phyloP scores from a whole-genome alignment of 2,888 invertebrate species.

The Ellobium chinense region DNA sequence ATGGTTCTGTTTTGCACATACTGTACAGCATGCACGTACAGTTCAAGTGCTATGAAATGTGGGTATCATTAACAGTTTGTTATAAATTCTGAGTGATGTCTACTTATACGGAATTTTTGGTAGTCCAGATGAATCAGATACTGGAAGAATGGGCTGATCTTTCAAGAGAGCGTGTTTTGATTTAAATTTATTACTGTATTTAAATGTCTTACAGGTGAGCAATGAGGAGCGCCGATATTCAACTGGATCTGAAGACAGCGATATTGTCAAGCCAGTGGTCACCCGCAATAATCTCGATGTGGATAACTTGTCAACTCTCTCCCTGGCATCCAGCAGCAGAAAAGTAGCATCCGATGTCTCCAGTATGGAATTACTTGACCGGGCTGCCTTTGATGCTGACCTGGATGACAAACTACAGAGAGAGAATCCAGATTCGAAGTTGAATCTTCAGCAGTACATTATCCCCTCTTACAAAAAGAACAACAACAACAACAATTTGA shows the following conservation, averaged over 20 bases:
- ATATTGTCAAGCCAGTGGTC: neutral
- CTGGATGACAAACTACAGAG: constrained; percentile 11
- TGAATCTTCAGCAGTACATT: constrained; percentile 35
- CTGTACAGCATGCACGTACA: no score
- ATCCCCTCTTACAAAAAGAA: constrained; percentile 17
- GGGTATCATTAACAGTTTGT: no score
- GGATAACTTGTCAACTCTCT: constrained; percentile 64
- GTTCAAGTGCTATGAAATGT: no score
- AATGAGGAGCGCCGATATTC: constrained; percentile 63
- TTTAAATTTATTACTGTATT: neutral
- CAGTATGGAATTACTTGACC: constrained; percentile 29
- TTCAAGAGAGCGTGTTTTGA: no score
- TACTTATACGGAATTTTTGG: no score
- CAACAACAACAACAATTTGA: constrained; percentile 16
- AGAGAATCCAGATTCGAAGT: constrained; percentile 20
- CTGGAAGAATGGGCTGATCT: neutral
- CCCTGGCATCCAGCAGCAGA: constrained; percentile 63
- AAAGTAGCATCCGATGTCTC: constrained; percentile 58
- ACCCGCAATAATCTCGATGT: constrained; percentile 48
- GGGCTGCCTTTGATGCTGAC: constrained; percentile 10
- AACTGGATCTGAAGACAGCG: constrained; percentile 61
- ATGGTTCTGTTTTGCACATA: no score
- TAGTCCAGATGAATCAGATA: no score
- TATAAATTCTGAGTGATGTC: no score
- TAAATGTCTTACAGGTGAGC: constrained; percentile 36